Base-by-base conservation (phyloP, 2,797 vertebrate species). In the Bufotes viridis region DNA sequence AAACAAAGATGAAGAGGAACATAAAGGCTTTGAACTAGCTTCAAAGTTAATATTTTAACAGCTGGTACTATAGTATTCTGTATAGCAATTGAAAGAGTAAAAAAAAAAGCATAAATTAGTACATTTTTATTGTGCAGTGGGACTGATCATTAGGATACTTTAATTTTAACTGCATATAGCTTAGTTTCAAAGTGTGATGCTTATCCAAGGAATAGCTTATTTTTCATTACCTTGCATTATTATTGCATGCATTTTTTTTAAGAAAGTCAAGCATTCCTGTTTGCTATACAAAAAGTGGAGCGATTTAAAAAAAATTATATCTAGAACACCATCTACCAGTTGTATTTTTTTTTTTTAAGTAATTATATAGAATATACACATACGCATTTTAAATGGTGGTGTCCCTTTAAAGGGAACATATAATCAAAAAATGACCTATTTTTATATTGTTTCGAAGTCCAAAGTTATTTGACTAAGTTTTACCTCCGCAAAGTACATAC, bases 31-130 rank as follows among this genome's bases (percentile, higher is more conserved):
- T 81, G 58, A 81, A 42, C 13, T 9, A 81, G 10, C 58, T 61
- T 81, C 8, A 81, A 81, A 63, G 20, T n/a, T 81, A 63, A 34
- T 4, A 81, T 26, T 49, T 49, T 81, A 81, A 29, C 29, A 81
- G 22, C 10, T 15, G 12, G 5, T 63, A 11, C 26, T 11, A 29
- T 79, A n/a, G 7, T 58, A 17, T 29, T 17, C 9, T 58, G 51
- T 57, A 57, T 26, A 53, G 14, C 24, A 58, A 78, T 58, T 78
- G n/a, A 26, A 26, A 57, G 2, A 78, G 10, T 8, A 1, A 6
- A 42, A 42, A 42, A 42, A 42, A 34, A 34, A 4, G 0, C 42
- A 42, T 42, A 42, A 2, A 34, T 65, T 17, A 42, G 26, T 72
- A 18, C 34, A 20, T 74, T 49, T 69, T 49, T 42, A 74, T 74